These are phyloP conservation scores for Coranthus polyacanthus DNA, from an alignment of 2,797 vertebrate species.

Conservation along the genomic window DNA sequence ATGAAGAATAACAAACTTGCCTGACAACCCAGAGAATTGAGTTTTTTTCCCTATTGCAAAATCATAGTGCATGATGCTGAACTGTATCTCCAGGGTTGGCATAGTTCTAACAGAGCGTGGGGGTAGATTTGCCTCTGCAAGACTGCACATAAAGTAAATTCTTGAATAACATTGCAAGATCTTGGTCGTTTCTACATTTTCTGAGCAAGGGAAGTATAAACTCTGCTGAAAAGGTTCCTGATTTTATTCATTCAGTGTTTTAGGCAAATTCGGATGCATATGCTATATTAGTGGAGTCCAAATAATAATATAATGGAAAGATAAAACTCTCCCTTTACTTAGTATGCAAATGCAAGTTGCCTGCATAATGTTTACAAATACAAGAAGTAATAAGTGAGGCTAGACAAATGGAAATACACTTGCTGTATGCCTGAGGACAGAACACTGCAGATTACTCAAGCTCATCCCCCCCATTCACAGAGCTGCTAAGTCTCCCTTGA, in stretches of 20 bases:
- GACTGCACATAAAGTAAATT: too few species aligned
- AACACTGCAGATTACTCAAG: not conserved
- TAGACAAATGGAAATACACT: not conserved
- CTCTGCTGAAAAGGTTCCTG: not conserved
- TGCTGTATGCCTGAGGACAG: not conserved
- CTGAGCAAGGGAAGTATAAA: not conserved
- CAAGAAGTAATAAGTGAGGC: not conserved
- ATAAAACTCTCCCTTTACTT: not conserved
- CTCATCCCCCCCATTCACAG: not conserved
- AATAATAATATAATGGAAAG: not conserved
- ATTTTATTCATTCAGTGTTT: not conserved
- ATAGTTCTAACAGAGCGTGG: too few species aligned
- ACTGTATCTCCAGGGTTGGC: too few species aligned
- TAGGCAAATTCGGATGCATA: too few species aligned
- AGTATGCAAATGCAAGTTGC: not conserved
- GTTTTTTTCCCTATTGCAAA: too few species aligned
- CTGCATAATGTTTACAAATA: slow-evolving; percentile 15
- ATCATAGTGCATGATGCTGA: too few species aligned
- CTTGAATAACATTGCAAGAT: too few species aligned
- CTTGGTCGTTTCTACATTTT: not conserved
- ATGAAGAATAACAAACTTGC: too few species aligned
- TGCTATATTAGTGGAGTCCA: too few species aligned
- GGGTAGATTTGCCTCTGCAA: too few species aligned
- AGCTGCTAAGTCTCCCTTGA: slow-evolving; percentile 50
- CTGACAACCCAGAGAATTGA: too few species aligned